A percentile compares a stretch with the other conserved stretches of the same genome.
Conservation (phyloP, 2,888 invertebrate species). For the Geotrupes spiniger region DNA sequence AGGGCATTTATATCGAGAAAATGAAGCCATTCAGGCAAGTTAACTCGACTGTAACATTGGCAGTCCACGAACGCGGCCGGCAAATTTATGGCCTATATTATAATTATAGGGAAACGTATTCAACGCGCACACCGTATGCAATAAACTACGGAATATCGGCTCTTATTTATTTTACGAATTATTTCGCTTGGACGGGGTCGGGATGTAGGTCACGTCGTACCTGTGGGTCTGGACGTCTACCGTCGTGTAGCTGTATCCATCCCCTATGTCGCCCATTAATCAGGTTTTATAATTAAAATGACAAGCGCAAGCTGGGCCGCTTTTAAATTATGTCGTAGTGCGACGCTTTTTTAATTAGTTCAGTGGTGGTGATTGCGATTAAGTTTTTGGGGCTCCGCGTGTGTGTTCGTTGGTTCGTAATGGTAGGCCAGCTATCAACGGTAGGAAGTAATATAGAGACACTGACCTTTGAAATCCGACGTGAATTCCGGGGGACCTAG, state of each 20-base stretch:
- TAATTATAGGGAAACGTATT: constrained; percentile 42
- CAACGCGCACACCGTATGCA: constrained; percentile 27
- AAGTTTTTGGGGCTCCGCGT: too few relatives aligned
- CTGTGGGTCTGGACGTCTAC: too few relatives aligned
- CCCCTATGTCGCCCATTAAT: too few relatives aligned
- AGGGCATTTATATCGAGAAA: constrained; percentile 43
- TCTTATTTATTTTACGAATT: not conserved
- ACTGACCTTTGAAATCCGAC: constrained; percentile 49
- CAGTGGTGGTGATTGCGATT: too few relatives aligned
- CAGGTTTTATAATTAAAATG: constrained; percentile 30
- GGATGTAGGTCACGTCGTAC: not conserved
- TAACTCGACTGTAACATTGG: constrained; percentile 39
- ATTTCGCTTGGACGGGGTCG: not conserved
- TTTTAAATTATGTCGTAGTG: constrained; percentile 25
- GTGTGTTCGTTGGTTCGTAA: constrained; percentile 1
- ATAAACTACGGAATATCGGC: constrained; percentile 7
- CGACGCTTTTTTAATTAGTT: constrained; percentile 8
- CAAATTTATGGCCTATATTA: constrained; percentile 45
- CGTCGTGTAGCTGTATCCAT: too few relatives aligned
- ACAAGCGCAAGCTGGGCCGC: constrained; percentile 28
- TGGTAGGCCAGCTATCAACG: constrained; percentile 4
- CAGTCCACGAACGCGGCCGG: constrained; percentile 36
- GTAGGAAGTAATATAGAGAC: constrained; percentile 46
- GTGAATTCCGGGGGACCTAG: constrained; percentile 45
- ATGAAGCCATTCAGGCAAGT: constrained; percentile 46